These are phyloP conservation scores for Pterocles gutturalis DNA, from an alignment of 2,113 vertebrate genomes.

Conservation along the genomic window DNA sequence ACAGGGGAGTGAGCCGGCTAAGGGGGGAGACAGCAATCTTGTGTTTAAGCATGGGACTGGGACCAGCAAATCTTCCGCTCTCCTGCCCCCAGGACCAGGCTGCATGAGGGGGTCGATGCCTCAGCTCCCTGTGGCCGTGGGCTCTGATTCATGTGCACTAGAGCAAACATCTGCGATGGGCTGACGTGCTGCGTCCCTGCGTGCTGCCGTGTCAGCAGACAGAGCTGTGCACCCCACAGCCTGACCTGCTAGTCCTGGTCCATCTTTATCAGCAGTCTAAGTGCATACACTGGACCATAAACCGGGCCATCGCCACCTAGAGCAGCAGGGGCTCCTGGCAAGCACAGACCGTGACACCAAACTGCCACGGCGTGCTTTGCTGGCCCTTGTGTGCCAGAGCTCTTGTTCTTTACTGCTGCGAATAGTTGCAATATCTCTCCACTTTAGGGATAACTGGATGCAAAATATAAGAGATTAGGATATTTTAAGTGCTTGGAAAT, in stretches of 20 bases:
- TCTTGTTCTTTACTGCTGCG: neutral
- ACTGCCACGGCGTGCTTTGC: rapidly evolving
- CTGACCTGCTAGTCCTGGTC: neutral
- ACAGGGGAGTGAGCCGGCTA: neutral
- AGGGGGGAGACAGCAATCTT: neutral
- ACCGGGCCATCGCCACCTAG: neutral
- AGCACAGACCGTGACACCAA: neutral
- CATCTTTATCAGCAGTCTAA: neutral
- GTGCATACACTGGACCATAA: rapidly evolving
- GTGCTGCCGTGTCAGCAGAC: neutral
- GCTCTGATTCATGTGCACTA: neutral
- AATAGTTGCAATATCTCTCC: neutral
- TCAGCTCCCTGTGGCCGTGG: neutral
- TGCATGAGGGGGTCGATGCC: neutral
- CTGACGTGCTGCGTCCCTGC: rapidly evolving
- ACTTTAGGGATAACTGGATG: neutral
- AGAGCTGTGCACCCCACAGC: rapidly evolving
- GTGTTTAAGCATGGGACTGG: neutral
- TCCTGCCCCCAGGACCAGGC: neutral
- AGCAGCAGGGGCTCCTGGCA: neutral
- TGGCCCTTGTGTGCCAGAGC: neutral
- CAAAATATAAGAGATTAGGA: neutral
- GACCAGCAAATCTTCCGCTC: neutral
- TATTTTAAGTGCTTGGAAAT: neutral
- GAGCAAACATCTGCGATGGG: neutral